phyloP scores from a whole-genome alignment of 2,113 vertebrate species.

The Girardinichthys multiradiatus region DNA sequence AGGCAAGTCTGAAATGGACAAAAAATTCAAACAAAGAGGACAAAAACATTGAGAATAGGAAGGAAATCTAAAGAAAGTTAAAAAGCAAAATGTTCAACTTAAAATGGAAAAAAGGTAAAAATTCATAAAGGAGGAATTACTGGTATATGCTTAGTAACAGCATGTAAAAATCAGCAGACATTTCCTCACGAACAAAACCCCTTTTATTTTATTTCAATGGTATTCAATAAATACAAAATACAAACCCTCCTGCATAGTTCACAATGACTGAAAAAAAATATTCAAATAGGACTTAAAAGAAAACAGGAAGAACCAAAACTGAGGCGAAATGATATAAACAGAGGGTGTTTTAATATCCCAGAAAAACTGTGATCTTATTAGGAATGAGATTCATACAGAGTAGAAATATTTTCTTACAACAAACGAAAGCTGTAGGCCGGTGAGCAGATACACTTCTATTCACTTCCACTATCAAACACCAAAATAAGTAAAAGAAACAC shows the following conservation, averaged over 20 bases:
- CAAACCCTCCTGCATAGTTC: conserved; percentile 70
- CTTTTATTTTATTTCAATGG: conserved; percentile 68
- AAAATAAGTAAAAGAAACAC: conserved; percentile 2
- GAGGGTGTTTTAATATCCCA: conserved; percentile 10
- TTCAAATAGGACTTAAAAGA: conserved; percentile 30
- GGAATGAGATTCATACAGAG: not conserved
- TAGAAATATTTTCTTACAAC: conserved; percentile 10
- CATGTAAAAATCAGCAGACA: not conserved
- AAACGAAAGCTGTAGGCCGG: conserved; percentile 12
- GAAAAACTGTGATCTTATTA: not conserved
- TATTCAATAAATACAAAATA: conserved; percentile 85
- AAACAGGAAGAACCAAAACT: conserved; percentile 38
- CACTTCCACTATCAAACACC: conserved; percentile 20
- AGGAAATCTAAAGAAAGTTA: not conserved
- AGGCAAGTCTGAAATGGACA: too few species aligned
- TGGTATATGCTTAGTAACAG: not conserved
- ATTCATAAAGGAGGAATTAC: not conserved
- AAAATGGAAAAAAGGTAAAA: conserved; percentile 5
- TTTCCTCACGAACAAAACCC: conserved; percentile 35
- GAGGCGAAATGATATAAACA: conserved; percentile 20
- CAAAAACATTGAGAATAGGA: not conserved
- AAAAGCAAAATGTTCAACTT: conserved; percentile 25
- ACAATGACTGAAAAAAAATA: conserved; percentile 55
- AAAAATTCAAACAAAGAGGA: too few species aligned
- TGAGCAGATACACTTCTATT: conserved; percentile 9